Base-by-base conservation (phyloP, 2,888 invertebrate species). In the Acholoe squamosa region DNA sequence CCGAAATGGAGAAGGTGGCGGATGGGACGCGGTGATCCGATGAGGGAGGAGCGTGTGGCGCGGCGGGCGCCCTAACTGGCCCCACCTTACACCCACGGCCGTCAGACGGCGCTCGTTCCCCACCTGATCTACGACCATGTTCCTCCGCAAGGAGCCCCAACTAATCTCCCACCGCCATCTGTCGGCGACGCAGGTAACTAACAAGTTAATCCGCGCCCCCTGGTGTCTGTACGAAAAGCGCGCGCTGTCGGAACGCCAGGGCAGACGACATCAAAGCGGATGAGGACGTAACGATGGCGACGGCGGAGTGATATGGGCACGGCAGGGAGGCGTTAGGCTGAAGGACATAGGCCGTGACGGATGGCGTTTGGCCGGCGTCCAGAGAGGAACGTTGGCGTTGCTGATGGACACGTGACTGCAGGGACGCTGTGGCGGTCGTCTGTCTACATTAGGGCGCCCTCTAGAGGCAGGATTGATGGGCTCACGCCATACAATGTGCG, bases 401-500 rank as follows among this genome's bases (percentile, higher is more conserved):
- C 56, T 86, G 86, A 86, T 86, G 86, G 86, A 86, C 86, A 86
- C 56, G 86, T 86, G 86, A 86, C 86, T 51, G 16, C 86, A 31
- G 54, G 28, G 54, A 56, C 86, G 86, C 86, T 54, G 52, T 28
- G n/a, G 12, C 28, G 86, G 31, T 86, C 86, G 54, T 86, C 86
- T 54, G 86, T 86, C 86, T 86, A 56, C 56, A 86, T 86, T 86
- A 86, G 25, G 56, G 54, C 56, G 56, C 52, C 52, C 52, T 31
- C 86, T 52, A 19, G 86, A 12, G 86, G 31, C 28, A 14, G 52
- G 86, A 86, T 86, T 52, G 52, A 86, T 86, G 25, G 54, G 22
- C 86, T 19, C 54, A 54, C 86, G 86, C 86, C 86, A 86, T 86
- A 86, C 86, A 86, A 86, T 86, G 86, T 86, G 86, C 86, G 86